These are phyloP conservation scores for Conistra vaccinii DNA, from an alignment of 2,888 invertebrate genomes.

Conservation along the genomic window DNA sequence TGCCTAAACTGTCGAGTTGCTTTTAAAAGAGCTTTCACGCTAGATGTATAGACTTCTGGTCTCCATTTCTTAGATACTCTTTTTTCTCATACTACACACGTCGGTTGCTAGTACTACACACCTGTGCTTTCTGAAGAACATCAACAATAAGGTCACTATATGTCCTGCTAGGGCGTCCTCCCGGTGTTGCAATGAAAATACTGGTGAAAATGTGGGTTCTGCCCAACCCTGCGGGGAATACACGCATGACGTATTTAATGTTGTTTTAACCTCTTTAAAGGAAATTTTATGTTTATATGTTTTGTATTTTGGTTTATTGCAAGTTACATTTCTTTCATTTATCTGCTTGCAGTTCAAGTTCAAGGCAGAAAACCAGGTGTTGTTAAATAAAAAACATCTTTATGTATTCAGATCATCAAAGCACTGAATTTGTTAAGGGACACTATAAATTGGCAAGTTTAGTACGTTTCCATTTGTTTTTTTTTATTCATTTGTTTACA, in stretches of 20 bases:
- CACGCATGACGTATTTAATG: not conserved
- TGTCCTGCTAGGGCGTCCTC: not conserved
- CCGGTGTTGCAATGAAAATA: not conserved
- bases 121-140: not conserved
- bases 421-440: no score
- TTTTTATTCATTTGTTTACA: no score
- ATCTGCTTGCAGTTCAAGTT: no score
- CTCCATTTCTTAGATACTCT: not conserved
- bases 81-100: not conserved
- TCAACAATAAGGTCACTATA: not conserved
- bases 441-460: no score
- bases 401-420: no score
- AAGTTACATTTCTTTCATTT: not conserved
- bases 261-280: not conserved
- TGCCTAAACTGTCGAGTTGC: constrained; percentile 6
- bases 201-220: not conserved
- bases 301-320: not conserved
- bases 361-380: not conserved
- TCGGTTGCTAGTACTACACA: not conserved
- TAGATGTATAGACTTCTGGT: not conserved
- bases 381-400: not conserved
- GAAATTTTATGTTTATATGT: no score
- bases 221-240: not conserved
- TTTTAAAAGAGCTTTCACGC: not conserved
- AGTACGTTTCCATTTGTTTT: no score